Percentiles rank a stretch among this genome's conserved stretches.
These are phyloP conservation scores for Epicampocera succincta DNA, from an alignment of 2,888 invertebrate genomes.

Conservation along the genomic window DNA sequence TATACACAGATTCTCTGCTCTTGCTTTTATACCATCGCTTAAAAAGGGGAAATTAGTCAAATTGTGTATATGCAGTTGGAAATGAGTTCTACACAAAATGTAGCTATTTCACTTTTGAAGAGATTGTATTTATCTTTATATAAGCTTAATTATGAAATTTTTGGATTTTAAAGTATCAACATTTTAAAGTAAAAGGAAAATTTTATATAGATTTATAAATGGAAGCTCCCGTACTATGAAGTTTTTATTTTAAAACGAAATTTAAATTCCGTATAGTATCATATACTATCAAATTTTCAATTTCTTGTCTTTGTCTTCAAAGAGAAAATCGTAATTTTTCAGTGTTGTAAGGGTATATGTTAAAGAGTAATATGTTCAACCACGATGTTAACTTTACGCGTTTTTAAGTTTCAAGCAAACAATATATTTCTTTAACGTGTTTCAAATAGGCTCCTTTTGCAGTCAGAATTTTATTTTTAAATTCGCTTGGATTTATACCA, in stretches of 20 bases:
- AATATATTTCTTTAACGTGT: too few species aligned
- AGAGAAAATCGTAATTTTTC: conserved; percentile 20
- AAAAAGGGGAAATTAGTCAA: conserved; percentile 47
- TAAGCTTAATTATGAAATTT: not conserved
- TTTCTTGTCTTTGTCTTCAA: conserved; percentile 60
- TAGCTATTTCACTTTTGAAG: conserved; percentile 57
- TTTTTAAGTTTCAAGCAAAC: too few species aligned
- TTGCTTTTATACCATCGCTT: conserved; percentile 66
- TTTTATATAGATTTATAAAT: conserved; percentile 36
- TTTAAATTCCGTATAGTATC: not conserved
- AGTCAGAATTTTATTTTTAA: too few species aligned
- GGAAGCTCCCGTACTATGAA: not conserved
- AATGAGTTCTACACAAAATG: conserved; percentile 33
- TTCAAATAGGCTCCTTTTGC: too few species aligned
- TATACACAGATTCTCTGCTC: not conserved
- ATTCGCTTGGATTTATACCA: too few species aligned
- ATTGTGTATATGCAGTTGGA: conserved; percentile 63
- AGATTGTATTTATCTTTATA: conserved; percentile 11
- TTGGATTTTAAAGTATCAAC: not conserved
- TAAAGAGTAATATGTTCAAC: not conserved
- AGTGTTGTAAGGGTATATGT: conserved; percentile 56
- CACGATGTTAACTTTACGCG: too few species aligned
- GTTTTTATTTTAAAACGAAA: not conserved
- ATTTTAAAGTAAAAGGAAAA: not conserved
- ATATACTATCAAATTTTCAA: conserved; percentile 9